phyloP scores from a whole-genome alignment of 2,113 vertebrate genomes.

The Lamprotornis superbus region DNA sequence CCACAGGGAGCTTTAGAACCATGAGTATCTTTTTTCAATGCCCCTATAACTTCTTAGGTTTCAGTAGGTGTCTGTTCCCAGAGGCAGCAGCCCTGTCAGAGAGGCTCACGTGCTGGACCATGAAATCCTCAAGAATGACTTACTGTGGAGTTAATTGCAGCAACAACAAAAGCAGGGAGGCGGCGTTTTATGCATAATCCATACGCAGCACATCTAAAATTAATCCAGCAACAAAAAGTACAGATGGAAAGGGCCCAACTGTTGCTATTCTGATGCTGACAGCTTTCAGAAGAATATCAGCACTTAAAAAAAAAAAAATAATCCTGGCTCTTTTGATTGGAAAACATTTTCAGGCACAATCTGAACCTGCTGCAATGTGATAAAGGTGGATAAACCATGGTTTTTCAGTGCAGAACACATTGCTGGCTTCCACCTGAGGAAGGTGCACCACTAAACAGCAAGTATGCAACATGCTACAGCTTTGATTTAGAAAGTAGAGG shows the following conservation, averaged over 20 bases:
- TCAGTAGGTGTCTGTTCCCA: fast-evolving
- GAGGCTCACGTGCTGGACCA: neutral
- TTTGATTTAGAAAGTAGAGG: neutral
- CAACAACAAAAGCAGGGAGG: neutral
- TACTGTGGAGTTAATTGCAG: neutral
- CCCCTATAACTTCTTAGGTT: neutral
- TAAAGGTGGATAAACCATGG: neutral
- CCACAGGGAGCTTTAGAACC: neutral
- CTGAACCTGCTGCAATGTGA: neutral
- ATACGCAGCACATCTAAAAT: neutral
- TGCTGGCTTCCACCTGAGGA: neutral
- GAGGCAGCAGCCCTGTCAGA: neutral
- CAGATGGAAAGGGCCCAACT: neutral
- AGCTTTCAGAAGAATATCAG: neutral
- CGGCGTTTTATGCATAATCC: neutral
- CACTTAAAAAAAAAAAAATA: neutral
- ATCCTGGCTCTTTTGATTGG: neutral
- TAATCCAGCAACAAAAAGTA: neutral
- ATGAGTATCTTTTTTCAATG: fast-evolving
- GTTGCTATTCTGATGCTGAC: neutral
- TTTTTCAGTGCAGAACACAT: neutral
- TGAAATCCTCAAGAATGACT: neutral
- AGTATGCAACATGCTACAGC: neutral
- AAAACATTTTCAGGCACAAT: neutral
- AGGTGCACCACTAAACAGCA: neutral